Conservation (phyloP, 2,888 invertebrate genomes). For the Rotaria magnacalcarata region DNA sequence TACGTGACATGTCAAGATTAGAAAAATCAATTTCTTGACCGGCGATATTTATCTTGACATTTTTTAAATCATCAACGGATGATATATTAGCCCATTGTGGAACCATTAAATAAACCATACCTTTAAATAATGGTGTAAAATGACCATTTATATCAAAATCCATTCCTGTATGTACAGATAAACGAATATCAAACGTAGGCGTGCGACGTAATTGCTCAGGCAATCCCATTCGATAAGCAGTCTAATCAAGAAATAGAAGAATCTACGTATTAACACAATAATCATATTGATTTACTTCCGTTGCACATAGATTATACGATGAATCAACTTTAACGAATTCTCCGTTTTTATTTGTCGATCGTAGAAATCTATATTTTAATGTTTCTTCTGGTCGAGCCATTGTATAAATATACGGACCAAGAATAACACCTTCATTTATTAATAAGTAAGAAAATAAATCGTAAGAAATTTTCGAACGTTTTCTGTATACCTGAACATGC, state of each 20-base stretch:
- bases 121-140: constrained; percentile 9
- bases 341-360: not conserved
- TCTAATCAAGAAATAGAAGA: no score
- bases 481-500: not conserved
- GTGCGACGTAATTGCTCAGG: not conserved
- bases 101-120: not conserved
- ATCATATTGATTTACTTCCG: not conserved
- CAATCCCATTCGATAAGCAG: not conserved
- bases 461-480: not conserved
- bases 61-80: constrained; percentile 11
- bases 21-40: constrained; percentile 16
- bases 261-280: no score
- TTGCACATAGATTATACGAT: not conserved
- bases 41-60: not conserved
- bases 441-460: not conserved
- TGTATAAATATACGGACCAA: not conserved
- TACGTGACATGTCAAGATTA: not conserved
- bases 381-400: not conserved
- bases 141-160: constrained; percentile 21
- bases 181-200: constrained; percentile 12
- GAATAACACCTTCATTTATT: not conserved
- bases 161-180: not conserved
- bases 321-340: not conserved
- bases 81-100: constrained; percentile 28
- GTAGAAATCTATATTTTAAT: not conserved